Base-by-base conservation (phyloP, 2,888 invertebrate species). In the Galerucella pusilla region DNA sequence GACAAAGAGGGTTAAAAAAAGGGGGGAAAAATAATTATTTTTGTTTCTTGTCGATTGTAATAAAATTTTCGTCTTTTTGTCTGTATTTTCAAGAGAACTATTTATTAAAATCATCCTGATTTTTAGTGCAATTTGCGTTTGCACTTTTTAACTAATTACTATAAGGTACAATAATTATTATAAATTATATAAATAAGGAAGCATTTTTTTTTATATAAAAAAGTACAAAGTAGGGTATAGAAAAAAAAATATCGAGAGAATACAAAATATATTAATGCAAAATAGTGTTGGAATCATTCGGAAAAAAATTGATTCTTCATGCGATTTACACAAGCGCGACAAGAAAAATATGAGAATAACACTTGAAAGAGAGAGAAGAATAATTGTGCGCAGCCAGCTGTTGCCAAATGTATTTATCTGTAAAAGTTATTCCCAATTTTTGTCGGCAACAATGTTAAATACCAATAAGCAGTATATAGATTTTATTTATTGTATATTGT, bases 91-190 rank as follows among this genome's bases (percentile, higher is more conserved):
- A 52, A 64, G 65, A 57, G 52, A 64, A 71, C 35, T 42, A 42
- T 35, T 35, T 35, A 35, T 42, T 42, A 42, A 42, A 42, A 49
- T 49, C 49, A 49, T 49, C 14, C 5, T 71, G 35, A 42, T 69
- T 66, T 67, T 71, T 75, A 65, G 73, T 78, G 76, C 77, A 74
- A 76, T 69, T 74, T 52, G 68, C 75, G 60, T 77, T 78, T 79
- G 79, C 80, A 80, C 78, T 61, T 7, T 64, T 63, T 35, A 74
- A 75, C 74, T 75, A 71, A 77, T 72, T 60, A 66, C 76, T 75
- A 80, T 77, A 79, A 81, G 80, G 75, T 78, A 81, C 79, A 73
- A 20, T 20, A 20, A 78, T 75, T 78, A 78, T 75, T 77, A 71
- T 60, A 80, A 77, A 76, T 68, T 67, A 76, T 42, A 75, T 77